Evolutionary conservation across 1,140 invertebrate species (phyloP).

Genomic region (Tetragnatha versicolor): DNA sequence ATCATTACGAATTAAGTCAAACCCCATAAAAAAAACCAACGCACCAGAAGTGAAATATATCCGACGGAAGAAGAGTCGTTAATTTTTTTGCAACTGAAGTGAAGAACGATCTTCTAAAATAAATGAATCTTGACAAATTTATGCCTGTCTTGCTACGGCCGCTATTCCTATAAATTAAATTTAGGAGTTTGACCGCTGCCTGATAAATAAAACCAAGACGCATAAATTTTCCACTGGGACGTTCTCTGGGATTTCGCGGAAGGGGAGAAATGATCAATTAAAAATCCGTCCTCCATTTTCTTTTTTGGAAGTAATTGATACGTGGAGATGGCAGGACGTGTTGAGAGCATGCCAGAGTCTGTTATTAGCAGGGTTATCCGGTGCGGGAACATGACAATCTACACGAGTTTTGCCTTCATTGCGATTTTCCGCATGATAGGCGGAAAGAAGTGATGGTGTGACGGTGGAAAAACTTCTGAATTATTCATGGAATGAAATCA

Average conservation of each 20-base stretch:
- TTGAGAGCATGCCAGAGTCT: background rate
- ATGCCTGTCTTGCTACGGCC: background rate
- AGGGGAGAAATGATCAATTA: constrained; percentile 2
- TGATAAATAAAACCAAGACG: background rate
- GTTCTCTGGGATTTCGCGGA: background rate
- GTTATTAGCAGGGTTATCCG: too few relatives aligned
- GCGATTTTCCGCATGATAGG: too few relatives aligned
- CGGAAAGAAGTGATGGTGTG: too few relatives aligned
- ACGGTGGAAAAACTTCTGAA: too few relatives aligned
- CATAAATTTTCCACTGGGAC: background rate
- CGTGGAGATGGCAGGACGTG: background rate
- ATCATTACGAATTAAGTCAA: background rate
- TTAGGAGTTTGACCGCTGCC: background rate
- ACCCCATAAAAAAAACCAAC: background rate
- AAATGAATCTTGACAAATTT: constrained; percentile 23
- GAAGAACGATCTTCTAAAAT: constrained; percentile 21
- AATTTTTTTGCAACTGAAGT: constrained; percentile 7
- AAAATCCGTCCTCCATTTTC: background rate
- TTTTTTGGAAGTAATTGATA: background rate
- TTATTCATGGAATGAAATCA: too few relatives aligned
- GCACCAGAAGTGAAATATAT: constrained; percentile 11
- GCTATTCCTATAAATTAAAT: constrained; percentile 6
- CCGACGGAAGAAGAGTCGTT: constrained; percentile 13
- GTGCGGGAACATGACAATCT: too few relatives aligned
- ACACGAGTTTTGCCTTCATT: too few relatives aligned